These are phyloP conservation scores for Megalops atlanticus DNA, from an alignment of 2,113 vertebrate species.

Conservation along the genomic window DNA sequence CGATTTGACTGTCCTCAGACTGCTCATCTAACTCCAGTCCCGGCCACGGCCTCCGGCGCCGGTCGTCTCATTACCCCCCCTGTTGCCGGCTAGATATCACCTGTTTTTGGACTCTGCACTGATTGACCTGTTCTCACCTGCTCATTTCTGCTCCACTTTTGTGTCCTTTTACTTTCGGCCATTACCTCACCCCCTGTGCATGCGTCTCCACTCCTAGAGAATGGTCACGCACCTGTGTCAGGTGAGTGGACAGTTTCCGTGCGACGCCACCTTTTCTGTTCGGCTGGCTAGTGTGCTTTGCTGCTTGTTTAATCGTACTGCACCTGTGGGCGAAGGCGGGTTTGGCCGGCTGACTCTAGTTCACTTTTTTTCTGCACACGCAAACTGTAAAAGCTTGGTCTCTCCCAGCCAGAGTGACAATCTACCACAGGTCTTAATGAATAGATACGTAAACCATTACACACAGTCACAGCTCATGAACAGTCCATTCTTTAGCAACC, in stretches of 20 bases:
- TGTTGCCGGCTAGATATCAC: neutral
- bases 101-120: slow-evolving; percentile 5
- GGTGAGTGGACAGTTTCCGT: slow-evolving; percentile 75
- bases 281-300: neutral
- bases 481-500: neutral
- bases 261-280: neutral
- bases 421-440: too few relatives aligned
- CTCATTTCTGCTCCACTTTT: slow-evolving; percentile 20
- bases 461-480: neutral
- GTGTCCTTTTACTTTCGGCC: slow-evolving; percentile 80
- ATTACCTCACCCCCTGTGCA: slow-evolving; percentile 91
- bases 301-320: neutral
- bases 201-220: slow-evolving; percentile 95
- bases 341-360: neutral
- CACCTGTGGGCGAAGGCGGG: neutral
- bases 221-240: slow-evolving; percentile 97
- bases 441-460: neutral
- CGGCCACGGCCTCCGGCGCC: neutral
- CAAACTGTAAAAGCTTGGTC: too few relatives aligned
- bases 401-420: too few relatives aligned
- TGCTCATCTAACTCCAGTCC: neutral
- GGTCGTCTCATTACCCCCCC: neutral
- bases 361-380: neutral
- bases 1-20: neutral
- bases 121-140: neutral